Conservation (phyloP, 2,888 invertebrate species). For the Amphimallon solstitiale region DNA sequence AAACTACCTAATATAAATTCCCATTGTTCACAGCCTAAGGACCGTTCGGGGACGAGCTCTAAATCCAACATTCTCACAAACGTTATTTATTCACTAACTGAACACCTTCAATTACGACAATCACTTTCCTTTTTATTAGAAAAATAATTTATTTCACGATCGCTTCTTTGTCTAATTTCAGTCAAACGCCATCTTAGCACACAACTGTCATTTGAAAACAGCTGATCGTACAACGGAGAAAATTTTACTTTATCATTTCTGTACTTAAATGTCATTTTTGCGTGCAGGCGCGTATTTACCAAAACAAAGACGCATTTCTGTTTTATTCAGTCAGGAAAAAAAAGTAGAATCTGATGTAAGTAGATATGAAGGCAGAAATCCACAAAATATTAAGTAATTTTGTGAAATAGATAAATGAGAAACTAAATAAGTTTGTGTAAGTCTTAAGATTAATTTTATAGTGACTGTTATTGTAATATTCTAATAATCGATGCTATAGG, state of each 20-base stretch:
- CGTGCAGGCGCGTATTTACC: constrained; percentile 45
- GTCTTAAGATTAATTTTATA: no score
- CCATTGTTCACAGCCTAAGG: constrained; percentile 97
- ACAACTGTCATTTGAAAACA: constrained; percentile 59
- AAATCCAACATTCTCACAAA: constrained; percentile 86
- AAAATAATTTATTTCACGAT: constrained; percentile 50
- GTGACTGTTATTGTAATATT: no score
- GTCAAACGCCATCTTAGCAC: constrained; percentile 58
- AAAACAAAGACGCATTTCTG: constrained; percentile 51
- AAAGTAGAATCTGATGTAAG: background rate
- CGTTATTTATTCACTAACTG: constrained; percentile 28
- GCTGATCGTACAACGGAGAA: constrained; percentile 54
- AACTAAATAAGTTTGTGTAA: no score
- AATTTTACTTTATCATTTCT: constrained; percentile 40
- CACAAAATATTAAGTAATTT: background rate
- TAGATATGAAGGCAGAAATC: background rate
- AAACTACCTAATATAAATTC: constrained; percentile 90
- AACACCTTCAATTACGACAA: constrained; percentile 42
- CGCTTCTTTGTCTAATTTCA: constrained; percentile 58
- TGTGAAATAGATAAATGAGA: background rate
- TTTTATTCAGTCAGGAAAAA: constrained; percentile 4
- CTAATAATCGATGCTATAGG: no score
- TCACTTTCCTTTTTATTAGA: constrained; percentile 44
- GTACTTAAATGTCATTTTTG: constrained; percentile 42
- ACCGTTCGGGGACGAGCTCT: constrained; percentile 95